Percentiles rank a stretch among this genome's conserved stretches.
phyloP scores from a whole-genome alignment of 2,888 invertebrate species.

The Conomelus anceps region DNA sequence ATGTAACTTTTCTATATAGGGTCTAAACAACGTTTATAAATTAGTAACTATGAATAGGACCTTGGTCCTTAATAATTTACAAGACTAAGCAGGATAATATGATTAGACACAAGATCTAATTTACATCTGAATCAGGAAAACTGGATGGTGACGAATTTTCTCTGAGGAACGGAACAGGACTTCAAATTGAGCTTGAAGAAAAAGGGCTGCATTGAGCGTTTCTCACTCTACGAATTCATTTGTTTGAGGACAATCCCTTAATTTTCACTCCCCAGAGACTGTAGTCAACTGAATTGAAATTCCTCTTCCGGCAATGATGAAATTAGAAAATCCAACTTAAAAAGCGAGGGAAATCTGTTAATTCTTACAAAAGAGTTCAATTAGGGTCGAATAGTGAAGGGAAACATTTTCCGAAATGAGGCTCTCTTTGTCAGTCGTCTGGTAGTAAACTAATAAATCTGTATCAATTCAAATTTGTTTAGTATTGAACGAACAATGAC shows the following conservation, averaged over 20 bases:
- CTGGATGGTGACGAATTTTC: neutral
- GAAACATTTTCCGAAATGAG: neutral
- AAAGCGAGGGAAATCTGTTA: neutral
- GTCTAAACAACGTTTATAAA: neutral
- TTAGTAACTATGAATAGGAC: too few species aligned
- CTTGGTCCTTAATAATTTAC: neutral
- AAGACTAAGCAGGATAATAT: neutral
- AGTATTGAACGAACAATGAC: neutral
- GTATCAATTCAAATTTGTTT: neutral
- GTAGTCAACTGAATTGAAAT: neutral
- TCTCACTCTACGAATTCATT: neutral
- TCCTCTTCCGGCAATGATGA: neutral
- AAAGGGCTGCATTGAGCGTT: neutral
- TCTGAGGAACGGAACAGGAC: neutral
- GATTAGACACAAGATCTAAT: neutral
- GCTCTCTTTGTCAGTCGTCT: neutral
- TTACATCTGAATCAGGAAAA: neutral
- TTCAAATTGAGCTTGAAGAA: neutral
- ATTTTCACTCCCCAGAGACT: neutral
- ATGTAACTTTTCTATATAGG: too few species aligned
- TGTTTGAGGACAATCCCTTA: neutral
- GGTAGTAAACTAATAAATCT: neutral
- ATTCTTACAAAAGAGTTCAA: neutral
- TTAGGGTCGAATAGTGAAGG: neutral
- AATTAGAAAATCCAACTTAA: neutral